Conservation (phyloP, 2,113 vertebrate genomes). For the Cnemophilus loriae region DNA sequence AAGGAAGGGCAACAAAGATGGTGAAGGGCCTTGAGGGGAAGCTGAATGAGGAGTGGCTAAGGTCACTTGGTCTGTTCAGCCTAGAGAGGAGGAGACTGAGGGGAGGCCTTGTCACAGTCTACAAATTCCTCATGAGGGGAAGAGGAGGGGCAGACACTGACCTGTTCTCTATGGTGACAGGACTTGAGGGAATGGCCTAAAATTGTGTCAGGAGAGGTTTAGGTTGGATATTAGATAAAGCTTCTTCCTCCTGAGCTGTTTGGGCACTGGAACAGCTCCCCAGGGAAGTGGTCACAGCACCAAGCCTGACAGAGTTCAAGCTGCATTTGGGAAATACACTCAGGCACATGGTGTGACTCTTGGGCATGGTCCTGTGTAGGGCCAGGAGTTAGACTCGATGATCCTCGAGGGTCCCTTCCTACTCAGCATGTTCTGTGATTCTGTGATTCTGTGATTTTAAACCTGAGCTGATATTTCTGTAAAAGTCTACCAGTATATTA, state of each 20-base stretch:
- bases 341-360: no score
- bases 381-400: accelerated
- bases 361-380: not conserved
- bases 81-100: not conserved
- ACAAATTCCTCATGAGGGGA: accelerated
- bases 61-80: not conserved
- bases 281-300: not conserved
- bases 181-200: not conserved
- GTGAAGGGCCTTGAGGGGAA: not conserved
- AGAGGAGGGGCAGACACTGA: not conserved
- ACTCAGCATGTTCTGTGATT: not conserved
- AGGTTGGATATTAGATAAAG: not conserved
- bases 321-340: not conserved
- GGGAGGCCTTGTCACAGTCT: not conserved
- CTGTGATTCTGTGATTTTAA: not conserved
- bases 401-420: not conserved
- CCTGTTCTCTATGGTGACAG: not conserved
- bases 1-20: not conserved
- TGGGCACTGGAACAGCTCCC: not conserved
- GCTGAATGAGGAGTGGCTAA: accelerated
- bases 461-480: not conserved
- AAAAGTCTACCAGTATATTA: not conserved
- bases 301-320: not conserved
- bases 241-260: accelerated
- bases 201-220: not conserved